These are phyloP conservation scores for Diplolepis rosae DNA, from an alignment of 2,888 invertebrate genomes.

Conservation along the genomic window DNA sequence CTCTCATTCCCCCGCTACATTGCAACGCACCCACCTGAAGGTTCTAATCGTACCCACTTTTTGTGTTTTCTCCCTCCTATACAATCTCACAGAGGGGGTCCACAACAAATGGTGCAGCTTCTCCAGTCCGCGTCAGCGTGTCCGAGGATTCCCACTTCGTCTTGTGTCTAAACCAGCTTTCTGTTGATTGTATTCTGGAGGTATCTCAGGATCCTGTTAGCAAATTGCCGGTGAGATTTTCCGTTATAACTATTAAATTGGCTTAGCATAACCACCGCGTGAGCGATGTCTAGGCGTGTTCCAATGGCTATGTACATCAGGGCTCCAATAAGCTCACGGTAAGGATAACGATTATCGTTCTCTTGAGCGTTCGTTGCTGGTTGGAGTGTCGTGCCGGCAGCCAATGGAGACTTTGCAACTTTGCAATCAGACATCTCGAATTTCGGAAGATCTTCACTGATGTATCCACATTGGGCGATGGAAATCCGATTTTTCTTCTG, in stretches of 20 bases:
- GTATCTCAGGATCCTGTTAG: conserved; percentile 2
- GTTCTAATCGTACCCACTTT: no score
- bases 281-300: conserved; percentile 2
- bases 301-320: background rate
- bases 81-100: no score
- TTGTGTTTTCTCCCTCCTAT: no score
- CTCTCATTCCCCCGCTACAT: no score
- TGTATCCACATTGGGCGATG: background rate
- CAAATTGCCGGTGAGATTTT: background rate
- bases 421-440: background rate
- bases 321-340: background rate
- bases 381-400: background rate
- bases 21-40: no score
- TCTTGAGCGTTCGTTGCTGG: conserved; percentile 37
- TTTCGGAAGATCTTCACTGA: background rate
- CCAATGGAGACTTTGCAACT: background rate
- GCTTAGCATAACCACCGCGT: conserved; percentile 6
- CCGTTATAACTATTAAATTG: background rate
- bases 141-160: background rate
- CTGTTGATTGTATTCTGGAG: background rate
- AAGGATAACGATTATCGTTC: background rate
- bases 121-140: conserved; percentile 16
- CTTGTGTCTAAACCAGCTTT: background rate
- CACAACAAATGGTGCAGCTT: background rate
- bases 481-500: background rate